Percentiles rank a stretch among this genome's conserved stretches.
phyloP scores from a whole-genome alignment of 2,113 vertebrate genomes.

The Amblyornis subalaris region DNA sequence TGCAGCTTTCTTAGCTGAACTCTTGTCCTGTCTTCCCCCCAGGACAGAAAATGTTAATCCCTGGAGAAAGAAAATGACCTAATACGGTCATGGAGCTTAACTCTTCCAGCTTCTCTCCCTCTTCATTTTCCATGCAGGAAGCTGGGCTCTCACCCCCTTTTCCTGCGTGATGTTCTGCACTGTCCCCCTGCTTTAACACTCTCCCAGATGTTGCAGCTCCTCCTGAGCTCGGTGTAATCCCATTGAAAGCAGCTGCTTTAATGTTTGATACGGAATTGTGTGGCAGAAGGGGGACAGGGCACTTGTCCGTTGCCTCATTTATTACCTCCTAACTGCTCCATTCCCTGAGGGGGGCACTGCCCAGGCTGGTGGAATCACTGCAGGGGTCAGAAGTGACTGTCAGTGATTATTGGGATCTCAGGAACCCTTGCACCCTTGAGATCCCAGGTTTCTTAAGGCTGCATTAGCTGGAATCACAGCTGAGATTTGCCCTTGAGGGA shows the following conservation, averaged over 20 bases:
- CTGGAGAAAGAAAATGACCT: not conserved
- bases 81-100: not conserved
- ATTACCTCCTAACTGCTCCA: not conserved
- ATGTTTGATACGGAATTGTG: rapidly evolving
- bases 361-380: not conserved
- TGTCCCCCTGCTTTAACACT: not conserved
- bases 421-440: not conserved
- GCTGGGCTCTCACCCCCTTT: not conserved
- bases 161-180: not conserved
- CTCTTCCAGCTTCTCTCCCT: not conserved
- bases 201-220: not conserved
- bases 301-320: not conserved
- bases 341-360: not conserved
- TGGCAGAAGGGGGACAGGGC: not conserved
- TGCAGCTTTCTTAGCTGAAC: not conserved
- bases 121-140: not conserved
- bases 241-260: not conserved
- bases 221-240: not conserved
- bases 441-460: not conserved
- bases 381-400: not conserved
- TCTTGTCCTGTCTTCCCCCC: not conserved
- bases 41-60: not conserved
- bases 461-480: not conserved
- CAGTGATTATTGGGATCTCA: not conserved
- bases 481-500: not conserved